phyloP scores from a whole-genome alignment of 1,140 invertebrate genomes.

The Drosophila kohkoa region DNA sequence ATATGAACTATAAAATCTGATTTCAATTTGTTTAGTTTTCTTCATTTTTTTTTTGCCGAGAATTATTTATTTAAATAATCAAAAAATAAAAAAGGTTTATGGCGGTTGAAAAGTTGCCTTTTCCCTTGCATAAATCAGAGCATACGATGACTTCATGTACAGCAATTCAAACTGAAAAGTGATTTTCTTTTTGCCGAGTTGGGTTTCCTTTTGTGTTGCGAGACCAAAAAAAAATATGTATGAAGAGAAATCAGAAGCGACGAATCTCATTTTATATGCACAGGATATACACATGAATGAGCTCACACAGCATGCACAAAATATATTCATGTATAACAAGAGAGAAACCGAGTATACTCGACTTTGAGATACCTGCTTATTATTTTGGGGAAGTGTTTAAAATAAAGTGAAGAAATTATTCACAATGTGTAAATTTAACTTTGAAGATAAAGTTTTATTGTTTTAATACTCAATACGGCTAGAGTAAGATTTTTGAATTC shows the following conservation, averaged over 20 bases:
- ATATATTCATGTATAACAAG: background rate
- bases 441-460: too few species aligned
- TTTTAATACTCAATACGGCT: too few species aligned
- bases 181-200: constrained; percentile 8
- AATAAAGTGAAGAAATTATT: too few species aligned
- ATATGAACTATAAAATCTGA: constrained; percentile 5
- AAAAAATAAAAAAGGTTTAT: background rate
- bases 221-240: too few species aligned
- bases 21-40: constrained; percentile 2
- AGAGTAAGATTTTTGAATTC: too few species aligned
- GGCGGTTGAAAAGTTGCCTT: constrained; percentile 1
- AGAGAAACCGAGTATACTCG: too few species aligned
- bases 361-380: too few species aligned
- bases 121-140: constrained; percentile 10
- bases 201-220: background rate
- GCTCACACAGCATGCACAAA: background rate
- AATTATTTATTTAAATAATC: constrained; percentile 10
- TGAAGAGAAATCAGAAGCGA: constrained; percentile 22
- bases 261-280: constrained; percentile 58
- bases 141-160: constrained; percentile 31
- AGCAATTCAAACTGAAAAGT: constrained; percentile 15
- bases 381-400: too few species aligned
- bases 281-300: constrained; percentile 22
- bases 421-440: too few species aligned
- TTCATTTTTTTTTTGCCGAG: background rate